Conservation (phyloP, 1,140 invertebrate genomes). For the Papilio dardanus region DNA sequence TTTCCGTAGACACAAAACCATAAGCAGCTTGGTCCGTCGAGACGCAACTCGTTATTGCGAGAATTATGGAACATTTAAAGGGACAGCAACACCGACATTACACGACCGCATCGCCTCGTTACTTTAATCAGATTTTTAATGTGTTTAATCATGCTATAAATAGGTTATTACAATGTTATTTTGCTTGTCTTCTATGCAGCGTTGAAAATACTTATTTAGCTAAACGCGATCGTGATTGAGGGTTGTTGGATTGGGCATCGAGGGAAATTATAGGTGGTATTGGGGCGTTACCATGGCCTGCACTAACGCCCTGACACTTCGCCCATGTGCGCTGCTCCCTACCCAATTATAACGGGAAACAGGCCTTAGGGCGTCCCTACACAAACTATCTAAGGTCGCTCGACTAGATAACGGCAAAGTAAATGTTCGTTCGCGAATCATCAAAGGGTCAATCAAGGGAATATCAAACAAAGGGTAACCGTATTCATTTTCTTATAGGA, state of each 20-base stretch:
- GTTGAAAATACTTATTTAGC: conserved; percentile 54
- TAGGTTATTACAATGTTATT: conserved; percentile 37
- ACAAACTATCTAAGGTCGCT: conserved; percentile 11
- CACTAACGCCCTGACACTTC: conserved; percentile 55
- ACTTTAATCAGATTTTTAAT: conserved; percentile 40
- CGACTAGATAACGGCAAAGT: background rate
- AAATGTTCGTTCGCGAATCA: background rate
- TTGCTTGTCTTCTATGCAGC: conserved; percentile 26
- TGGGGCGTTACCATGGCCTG: conserved; percentile 40
- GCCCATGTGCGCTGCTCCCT: conserved; percentile 42
- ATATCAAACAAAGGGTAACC: background rate
- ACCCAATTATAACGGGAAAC: conserved; percentile 62
- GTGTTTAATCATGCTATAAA: conserved; percentile 39
- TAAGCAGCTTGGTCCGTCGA: conserved; percentile 8
- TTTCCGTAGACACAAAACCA: conserved; percentile 8
- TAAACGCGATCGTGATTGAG: conserved; percentile 54
- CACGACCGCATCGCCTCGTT: conserved; percentile 39
- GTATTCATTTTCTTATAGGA: background rate
- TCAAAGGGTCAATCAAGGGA: no score
- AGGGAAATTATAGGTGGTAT: conserved; percentile 56
- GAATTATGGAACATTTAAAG: conserved; percentile 40
- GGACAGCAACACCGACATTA: conserved; percentile 37
- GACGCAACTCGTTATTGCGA: conserved; percentile 30
- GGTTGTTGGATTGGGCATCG: conserved; percentile 47
- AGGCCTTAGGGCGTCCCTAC: background rate